Base-by-base conservation (phyloP, 2,888 invertebrate genomes). In the Conus canariensis region DNA sequence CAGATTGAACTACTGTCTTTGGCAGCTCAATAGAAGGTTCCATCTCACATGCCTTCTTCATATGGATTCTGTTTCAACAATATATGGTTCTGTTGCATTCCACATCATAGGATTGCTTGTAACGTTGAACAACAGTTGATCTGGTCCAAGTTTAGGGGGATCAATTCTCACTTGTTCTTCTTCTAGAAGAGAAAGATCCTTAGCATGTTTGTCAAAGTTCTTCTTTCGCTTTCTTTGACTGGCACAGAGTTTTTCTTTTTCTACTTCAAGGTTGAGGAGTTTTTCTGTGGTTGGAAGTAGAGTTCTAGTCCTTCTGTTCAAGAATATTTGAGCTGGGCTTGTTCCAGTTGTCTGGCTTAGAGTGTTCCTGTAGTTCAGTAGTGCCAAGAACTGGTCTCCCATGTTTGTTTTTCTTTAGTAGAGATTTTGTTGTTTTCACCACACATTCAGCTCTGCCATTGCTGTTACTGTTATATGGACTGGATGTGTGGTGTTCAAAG, bases 241-340 rank as follows among this genome's bases (percentile, higher is more conserved):
- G 70, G 70, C 70, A 19, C 8, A 22, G 14, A 74, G n/a, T n/a
- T 74, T 74, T n/a, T 74, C 70, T 22, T 2, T 2, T n/a, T 22
- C 70, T 22, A 5, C 22, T n/a, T 22, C n/a, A 8, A 22, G 70
- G 8, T n/a, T 74, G 70, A 74, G 70, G 70, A 74, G 70, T 22
- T 74, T 74, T 74, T 74, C 70, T 19, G 70, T 10, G 22, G 87
- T 67, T 82, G 91, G 91, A 58, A 91, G n/a, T 22, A 83, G n/a
- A 14, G 85, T 60, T 86, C 91, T 90, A 10, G 91, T 90, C 82
- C 60, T 56, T 70, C 90, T 85, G 22, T 89, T 80, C 25, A 92
- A 90, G 85, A 92, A 64, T 89, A 90, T 91, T 77, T 92, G 64
- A 5, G 86, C 88, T 30, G 91, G 91, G 80, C 91, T 90, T 8